Conservation (phyloP, 2,113 vertebrate genomes). For the Cyanoderma ruficeps region DNA sequence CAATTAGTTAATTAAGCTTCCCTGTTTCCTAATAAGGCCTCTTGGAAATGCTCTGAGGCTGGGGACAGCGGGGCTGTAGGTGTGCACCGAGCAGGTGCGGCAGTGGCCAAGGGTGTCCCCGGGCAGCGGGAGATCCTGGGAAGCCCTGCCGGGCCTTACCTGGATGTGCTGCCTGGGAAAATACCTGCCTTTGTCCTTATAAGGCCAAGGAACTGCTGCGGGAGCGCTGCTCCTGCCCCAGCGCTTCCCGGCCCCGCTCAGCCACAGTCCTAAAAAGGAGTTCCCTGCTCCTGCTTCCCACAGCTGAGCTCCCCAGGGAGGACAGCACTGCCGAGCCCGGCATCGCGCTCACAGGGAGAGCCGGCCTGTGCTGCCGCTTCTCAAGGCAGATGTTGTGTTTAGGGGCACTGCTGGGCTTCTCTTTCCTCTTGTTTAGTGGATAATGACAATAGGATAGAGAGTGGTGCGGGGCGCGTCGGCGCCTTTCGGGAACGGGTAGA, state of each 20-base stretch:
- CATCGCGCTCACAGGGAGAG: not conserved
- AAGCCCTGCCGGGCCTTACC: not conserved
- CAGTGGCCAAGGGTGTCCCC: fast-evolving
- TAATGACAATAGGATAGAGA: fast-evolving
- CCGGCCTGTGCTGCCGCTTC: not conserved
- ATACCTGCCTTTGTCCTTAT: slow-evolving; percentile 58
- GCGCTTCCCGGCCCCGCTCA: not conserved
- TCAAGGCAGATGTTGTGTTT: not conserved
- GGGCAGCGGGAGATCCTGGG: fast-evolving
- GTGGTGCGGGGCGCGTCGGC: fast-evolving
- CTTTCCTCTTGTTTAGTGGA: not conserved
- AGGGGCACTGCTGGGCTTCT: not conserved
- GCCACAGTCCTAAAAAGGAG: slow-evolving; percentile 61
- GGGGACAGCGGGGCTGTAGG: not conserved
- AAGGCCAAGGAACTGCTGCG: slow-evolving; percentile 1
- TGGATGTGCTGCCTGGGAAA: not conserved
- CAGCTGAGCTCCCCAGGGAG: slow-evolving; percentile 35
- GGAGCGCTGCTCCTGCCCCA: not conserved
- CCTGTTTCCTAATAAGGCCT: slow-evolving; percentile 36
- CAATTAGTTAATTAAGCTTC: slow-evolving; percentile 36
- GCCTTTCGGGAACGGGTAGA: fast-evolving
- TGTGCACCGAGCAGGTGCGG: fast-evolving
- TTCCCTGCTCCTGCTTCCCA: slow-evolving; percentile 50
- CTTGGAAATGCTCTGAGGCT: not conserved
- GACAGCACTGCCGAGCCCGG: not conserved